These are phyloP conservation scores for Parnassius smintheus DNA, from an alignment of 2,888 invertebrate species.

Conservation along the genomic window DNA sequence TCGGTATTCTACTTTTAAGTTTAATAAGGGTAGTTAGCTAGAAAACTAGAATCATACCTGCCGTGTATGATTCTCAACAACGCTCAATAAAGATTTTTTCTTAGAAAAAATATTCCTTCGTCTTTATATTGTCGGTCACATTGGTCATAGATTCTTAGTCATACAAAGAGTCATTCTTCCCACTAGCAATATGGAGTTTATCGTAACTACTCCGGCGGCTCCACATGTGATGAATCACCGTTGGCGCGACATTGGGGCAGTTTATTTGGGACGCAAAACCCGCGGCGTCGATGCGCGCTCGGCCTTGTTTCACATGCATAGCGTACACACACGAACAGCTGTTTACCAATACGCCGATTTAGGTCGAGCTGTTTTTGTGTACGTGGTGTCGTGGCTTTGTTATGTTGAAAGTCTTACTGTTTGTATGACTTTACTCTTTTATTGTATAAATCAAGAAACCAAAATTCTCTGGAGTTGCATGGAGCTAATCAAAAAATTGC, in stretches of 20 bases:
- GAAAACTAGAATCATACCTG: too few relatives aligned
- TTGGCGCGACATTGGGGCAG: slow-evolving; percentile 48
- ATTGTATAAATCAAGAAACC: neutral
- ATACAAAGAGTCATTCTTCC: slow-evolving; percentile 11
- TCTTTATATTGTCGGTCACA: neutral
- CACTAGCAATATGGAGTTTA: neutral
- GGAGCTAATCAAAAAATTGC: neutral
- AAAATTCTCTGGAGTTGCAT: neutral
- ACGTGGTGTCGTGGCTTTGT: neutral
- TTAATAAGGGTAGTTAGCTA: too few relatives aligned
- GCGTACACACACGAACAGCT: slow-evolving; percentile 14
- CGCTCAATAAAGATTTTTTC: too few relatives aligned
- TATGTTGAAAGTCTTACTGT: neutral
- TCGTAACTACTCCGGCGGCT: neutral
- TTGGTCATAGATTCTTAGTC: slow-evolving; percentile 15
- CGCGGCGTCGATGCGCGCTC: slow-evolving; percentile 22
- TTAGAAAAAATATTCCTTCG: too few relatives aligned
- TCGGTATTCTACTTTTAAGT: too few relatives aligned
- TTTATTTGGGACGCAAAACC: slow-evolving; percentile 53
- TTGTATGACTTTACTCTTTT: neutral
- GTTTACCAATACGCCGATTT: slow-evolving; percentile 23
- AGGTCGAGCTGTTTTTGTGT: slow-evolving; percentile 10
- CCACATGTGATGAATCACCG: slow-evolving; percentile 18
- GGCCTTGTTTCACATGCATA: slow-evolving; percentile 25
- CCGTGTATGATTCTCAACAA: too few relatives aligned